Evolutionary conservation across 2,888 invertebrate species (phyloP), one percentile per base, ranked within the genome.

Genomic region (Calliphora vomitoria): DNA sequence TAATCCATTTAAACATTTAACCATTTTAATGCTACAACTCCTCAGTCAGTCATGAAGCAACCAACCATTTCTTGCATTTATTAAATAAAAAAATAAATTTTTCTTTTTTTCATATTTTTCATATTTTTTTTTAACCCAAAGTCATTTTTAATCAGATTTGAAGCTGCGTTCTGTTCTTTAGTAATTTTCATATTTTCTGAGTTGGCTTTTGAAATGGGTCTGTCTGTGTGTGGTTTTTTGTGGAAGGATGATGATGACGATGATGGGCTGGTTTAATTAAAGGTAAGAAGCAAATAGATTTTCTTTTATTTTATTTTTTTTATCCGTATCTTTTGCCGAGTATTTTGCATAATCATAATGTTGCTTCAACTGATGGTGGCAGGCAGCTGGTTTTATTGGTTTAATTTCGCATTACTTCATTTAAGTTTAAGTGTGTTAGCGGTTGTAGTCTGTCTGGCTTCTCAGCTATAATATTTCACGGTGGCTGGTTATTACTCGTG

Each of bases 111-210:
- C 41, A 18, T 62, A 76, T 76, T 50, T 68, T 68, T 38, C 35
- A 66, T 50, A 20, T n/a, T 15, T 50, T 80, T 53, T 47, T 47
- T 8, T 18, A 25, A 72, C 18, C 41, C 72, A 81, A 72, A 72
- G 53, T 55, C 31, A 64, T 44, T 64, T 81, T 55, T 81, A 81
- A 82, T 82, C 81, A 74, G 47, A 66, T 82, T 78, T 66, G 25
- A 66, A 66, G 41, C 44, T 66, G 41, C 10, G 15, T 66, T 44
- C 10, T 13, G 35, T 20, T 31, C 15, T 31, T 31, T 20, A 10
- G 4, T 35, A 15, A 60, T 60, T 60, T 60, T 60, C 35, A 31
- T 35, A 60, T 60, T 35, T 60, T 35, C 66, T 6, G 66, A 20
- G 66, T 5, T 10, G 20, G 11, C 18, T 66, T 66, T 66, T 41